A percentile compares a stretch with the other conserved stretches of the same genome.
Conservation (phyloP, 2,888 invertebrate genomes). For the Pseudolycoriella hygida region DNA sequence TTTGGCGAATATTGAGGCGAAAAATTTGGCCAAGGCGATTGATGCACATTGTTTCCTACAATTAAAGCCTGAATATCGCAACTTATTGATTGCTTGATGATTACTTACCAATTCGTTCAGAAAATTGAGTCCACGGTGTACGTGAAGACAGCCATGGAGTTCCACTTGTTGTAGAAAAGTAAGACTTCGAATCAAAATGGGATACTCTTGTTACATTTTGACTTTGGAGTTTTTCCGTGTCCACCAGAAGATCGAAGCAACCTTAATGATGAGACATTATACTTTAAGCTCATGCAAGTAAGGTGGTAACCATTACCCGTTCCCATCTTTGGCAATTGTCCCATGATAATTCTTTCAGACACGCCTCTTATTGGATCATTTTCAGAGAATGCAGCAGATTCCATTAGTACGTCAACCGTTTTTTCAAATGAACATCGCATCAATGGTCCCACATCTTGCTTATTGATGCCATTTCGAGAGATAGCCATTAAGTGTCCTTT, state of each 20-base stretch:
- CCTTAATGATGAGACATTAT: not conserved
- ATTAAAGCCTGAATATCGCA: too few relatives aligned
- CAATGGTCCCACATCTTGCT: constrained; percentile 93
- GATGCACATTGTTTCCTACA: too few relatives aligned
- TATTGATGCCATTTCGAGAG: constrained; percentile 98
- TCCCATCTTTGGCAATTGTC: constrained; percentile 92
- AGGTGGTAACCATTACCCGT: constrained; percentile 51
- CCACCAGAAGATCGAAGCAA: too few relatives aligned
- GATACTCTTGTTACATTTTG: too few relatives aligned
- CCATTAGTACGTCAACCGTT: constrained; percentile 96
- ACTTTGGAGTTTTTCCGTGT: too few relatives aligned
- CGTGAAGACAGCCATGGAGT: constrained; percentile 57
- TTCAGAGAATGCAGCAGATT: constrained; percentile 96
- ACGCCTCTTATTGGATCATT: constrained; percentile 96
- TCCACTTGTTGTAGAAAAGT: constrained; percentile 44
- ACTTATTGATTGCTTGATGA: too few relatives aligned
- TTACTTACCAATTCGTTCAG: too few relatives aligned
- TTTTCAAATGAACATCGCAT: constrained; percentile 99
- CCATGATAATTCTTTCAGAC: constrained; percentile 98
- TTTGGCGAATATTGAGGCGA: too few relatives aligned
- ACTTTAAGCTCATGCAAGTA: not conserved
- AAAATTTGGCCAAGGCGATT: too few relatives aligned
- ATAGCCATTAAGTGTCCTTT: constrained; percentile 99
- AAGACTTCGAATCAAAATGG: too few relatives aligned
- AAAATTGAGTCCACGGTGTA: too few relatives aligned